These are phyloP conservation scores for Porites divaricata DNA, from an alignment of 92 coral and sea anemone genomes.

Conservation along the genomic window DNA sequence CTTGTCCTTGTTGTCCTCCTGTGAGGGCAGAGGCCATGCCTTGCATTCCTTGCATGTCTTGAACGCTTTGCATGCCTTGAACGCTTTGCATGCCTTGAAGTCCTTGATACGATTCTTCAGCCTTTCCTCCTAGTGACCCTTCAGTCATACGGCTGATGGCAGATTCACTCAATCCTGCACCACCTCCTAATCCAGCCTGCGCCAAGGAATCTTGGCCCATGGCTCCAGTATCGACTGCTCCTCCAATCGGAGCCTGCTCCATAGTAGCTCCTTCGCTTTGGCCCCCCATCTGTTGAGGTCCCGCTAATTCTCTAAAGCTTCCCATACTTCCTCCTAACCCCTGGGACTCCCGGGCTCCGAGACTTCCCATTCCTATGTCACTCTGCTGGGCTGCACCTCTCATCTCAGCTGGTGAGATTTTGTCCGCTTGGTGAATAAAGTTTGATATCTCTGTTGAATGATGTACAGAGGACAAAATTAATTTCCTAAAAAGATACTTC, in stretches of 20 bases:
- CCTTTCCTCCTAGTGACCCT: slow-evolving; percentile 13
- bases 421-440: slow-evolving; percentile 75
- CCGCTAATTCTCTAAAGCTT: slow-evolving; percentile 31
- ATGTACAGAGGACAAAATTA: background rate
- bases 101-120: slow-evolving; percentile 31
- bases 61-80: slow-evolving; percentile 29
- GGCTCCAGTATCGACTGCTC: slow-evolving; percentile 31
- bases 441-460: slow-evolving; percentile 62
- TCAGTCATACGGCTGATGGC: slow-evolving; percentile 44
- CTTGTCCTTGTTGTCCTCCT: slow-evolving; percentile 42
- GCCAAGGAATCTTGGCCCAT: slow-evolving; percentile 20
- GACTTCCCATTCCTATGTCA: slow-evolving; percentile 26
- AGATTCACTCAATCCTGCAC: slow-evolving; percentile 30
- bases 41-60: slow-evolving; percentile 37
- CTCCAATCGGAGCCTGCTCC: slow-evolving; percentile 31
- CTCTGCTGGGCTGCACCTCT: slow-evolving; percentile 57
- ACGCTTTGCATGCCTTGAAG: slow-evolving; percentile 39
- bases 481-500: background rate
- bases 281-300: slow-evolving; percentile 42
- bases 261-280: slow-evolving; percentile 28
- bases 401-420: slow-evolving; percentile 74
- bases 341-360: slow-evolving; percentile 51
- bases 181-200: slow-evolving; percentile 12
- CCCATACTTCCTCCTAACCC: slow-evolving; percentile 5
- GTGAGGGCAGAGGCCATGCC: slow-evolving; percentile 35